These are phyloP conservation scores for Cebus imitator DNA, from an alignment of 2,113 vertebrate species.

Conservation along the genomic window DNA sequence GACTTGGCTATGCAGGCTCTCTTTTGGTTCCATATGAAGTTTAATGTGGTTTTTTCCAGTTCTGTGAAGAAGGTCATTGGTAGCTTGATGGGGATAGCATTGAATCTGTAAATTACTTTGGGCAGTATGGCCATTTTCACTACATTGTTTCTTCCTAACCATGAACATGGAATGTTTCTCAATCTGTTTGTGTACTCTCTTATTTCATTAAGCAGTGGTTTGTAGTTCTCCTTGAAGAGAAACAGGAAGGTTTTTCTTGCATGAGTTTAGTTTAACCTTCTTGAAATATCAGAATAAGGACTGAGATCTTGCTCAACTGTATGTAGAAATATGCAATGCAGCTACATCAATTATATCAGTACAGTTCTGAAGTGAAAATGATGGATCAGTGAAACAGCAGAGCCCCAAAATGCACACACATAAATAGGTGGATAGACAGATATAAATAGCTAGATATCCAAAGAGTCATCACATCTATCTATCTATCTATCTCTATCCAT, in stretches of 20 bases:
- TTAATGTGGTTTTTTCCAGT: no score
- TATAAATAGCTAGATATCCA: neutral
- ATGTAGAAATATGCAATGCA: accelerated
- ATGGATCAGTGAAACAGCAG: neutral
- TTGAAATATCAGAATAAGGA: neutral
- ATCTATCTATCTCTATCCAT: neutral
- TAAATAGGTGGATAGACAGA: neutral
- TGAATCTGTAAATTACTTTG: no score
- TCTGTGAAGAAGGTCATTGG: no score
- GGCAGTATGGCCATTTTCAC: no score
- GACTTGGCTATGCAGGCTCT: no score
- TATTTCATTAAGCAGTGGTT: no score
- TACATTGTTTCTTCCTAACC: no score
- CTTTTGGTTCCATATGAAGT: no score
- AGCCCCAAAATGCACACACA: neutral
- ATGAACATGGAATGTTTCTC: no score
- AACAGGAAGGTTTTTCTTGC: neutral
- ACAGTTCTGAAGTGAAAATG: neutral
- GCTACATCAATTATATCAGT: neutral
- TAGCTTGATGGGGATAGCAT: no score
- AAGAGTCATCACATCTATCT: neutral
- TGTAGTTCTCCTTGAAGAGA: neutral
- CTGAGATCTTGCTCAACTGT: neutral
- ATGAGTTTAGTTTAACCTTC: neutral
- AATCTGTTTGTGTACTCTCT: no score